Evolutionary conservation across 2,797 vertebrate genomes (phyloP).

Genomic region (Poecilia velifera): DNA sequence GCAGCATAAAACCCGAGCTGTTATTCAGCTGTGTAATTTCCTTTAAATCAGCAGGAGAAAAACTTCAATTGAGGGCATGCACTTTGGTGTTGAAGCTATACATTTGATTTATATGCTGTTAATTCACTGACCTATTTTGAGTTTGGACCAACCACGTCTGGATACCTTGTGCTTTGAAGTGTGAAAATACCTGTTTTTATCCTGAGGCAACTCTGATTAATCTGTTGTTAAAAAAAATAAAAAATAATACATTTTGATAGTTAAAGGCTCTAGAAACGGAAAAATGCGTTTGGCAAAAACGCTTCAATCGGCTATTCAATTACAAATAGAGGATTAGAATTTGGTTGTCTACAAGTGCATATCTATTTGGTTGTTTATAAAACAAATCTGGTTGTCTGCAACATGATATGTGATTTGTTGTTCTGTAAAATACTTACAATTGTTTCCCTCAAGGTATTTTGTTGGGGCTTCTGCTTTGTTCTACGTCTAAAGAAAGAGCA

Average conservation of each 20-base stretch:
- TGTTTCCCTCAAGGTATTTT: background rate
- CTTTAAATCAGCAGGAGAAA: background rate
- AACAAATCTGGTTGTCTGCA: background rate
- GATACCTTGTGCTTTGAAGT: background rate
- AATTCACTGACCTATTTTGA: background rate
- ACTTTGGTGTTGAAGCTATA: background rate
- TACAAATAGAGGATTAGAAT: too few relatives aligned
- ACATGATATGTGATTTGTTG: background rate
- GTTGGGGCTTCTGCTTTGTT: background rate
- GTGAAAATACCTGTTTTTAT: background rate
- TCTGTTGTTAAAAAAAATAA: background rate
- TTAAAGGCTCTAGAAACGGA: background rate
- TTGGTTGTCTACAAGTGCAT: too few relatives aligned
- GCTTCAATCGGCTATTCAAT: background rate
- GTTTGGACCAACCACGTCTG: background rate
- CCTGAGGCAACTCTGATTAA: background rate
- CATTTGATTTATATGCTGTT: background rate
- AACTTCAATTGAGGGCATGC: background rate
- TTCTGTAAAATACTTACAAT: background rate
- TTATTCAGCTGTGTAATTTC: background rate
- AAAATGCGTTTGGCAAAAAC: background rate
- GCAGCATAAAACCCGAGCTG: background rate
- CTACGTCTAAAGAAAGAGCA: too few relatives aligned
- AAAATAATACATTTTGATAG: background rate
- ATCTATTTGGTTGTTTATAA: background rate